A percentile compares a stretch with the other conserved stretches of the same genome.
phyloP scores from a whole-genome alignment of 1,140 invertebrate species.

The Chelonus insularis region DNA sequence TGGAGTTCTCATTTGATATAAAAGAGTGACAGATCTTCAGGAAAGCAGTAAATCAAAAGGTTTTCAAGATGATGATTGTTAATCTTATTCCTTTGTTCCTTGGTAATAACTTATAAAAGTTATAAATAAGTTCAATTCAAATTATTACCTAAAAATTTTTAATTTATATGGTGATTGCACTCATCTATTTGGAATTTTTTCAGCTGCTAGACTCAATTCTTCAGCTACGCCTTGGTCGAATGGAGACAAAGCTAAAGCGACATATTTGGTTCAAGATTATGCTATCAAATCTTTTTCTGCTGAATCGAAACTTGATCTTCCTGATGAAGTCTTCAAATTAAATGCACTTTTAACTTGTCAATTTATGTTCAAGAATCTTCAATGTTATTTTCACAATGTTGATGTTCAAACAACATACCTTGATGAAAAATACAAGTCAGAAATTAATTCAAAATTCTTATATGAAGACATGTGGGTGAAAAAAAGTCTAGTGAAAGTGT shows the following conservation, averaged over 20 bases:
- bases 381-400: constrained; percentile 5
- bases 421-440: background rate
- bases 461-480: background rate
- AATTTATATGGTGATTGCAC: background rate
- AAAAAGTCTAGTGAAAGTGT: background rate
- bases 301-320: background rate
- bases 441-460: background rate
- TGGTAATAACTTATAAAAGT: constrained; percentile 7
- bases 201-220: constrained; percentile 1
- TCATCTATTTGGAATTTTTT: background rate
- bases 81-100: constrained; percentile 18
- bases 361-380: background rate
- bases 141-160: background rate
- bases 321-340: background rate
- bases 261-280: constrained; percentile 5
- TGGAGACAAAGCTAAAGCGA: constrained; percentile 9
- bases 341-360: background rate
- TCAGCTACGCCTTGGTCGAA: no score
- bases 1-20: constrained; percentile 10
- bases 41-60: constrained; percentile 8
- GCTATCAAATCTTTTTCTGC: background rate
- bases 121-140: background rate
- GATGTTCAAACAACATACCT: background rate
- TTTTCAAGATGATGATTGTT: constrained; percentile 8
- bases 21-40: background rate